Conservation (phyloP, 2,888 invertebrate species). For the Drosophila pseudotakahashii region DNA sequence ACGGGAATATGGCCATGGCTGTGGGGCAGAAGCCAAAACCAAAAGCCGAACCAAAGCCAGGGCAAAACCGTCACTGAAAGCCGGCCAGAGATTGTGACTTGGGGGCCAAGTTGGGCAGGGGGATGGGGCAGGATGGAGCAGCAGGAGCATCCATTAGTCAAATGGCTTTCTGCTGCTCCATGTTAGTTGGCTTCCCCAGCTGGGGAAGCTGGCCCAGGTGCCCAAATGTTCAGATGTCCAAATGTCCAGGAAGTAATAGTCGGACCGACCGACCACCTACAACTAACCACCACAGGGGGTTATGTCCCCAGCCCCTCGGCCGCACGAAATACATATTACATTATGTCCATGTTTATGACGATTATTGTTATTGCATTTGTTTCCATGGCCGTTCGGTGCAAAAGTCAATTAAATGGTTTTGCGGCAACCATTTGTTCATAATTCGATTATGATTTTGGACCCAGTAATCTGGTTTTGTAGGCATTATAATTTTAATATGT, state of each 20-base stretch:
- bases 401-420: conserved; percentile 74
- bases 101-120: neutral
- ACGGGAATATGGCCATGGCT: neutral
- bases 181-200: conserved; percentile 43
- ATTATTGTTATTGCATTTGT: conserved; percentile 72
- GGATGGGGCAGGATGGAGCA: conserved; percentile 2
- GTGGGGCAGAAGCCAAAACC: conserved; percentile 40
- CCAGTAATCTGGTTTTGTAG: conserved; percentile 33
- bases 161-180: conserved; percentile 64
- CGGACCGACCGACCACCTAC: too few relatives aligned
- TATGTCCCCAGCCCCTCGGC: neutral
- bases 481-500: conserved; percentile 44
- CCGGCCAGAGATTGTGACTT: conserved; percentile 45
- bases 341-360: conserved; percentile 65
- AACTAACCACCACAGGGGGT: neutral
- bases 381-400: conserved; percentile 41
- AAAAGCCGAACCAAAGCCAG: conserved; percentile 56
- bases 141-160: conserved; percentile 69
- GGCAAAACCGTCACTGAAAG: conserved; percentile 67
- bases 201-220: conserved; percentile 18
- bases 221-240: conserved; percentile 24
- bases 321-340: conserved; percentile 39
- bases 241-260: conserved; percentile 13
- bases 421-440: conserved; percentile 52
- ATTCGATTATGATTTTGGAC: conserved; percentile 62